These are phyloP conservation scores for Scaptomyza polygonia DNA, from an alignment of 2,888 invertebrate genomes.

Conservation along the genomic window DNA sequence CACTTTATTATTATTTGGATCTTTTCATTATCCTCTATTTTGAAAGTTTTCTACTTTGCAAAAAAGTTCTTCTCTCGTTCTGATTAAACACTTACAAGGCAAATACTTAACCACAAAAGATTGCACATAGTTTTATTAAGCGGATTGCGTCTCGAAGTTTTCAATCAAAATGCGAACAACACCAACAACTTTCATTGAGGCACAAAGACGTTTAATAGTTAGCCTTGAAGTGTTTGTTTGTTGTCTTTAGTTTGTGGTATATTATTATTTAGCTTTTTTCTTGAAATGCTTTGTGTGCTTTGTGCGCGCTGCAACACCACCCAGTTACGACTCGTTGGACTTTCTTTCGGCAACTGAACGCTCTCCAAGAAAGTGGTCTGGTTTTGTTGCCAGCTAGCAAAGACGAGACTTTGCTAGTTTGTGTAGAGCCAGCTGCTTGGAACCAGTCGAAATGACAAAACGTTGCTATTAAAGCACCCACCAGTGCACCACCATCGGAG, in stretches of 20 bases:
- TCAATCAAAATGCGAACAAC: conserved; percentile 12
- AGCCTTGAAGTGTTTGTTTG: conserved; percentile 15
- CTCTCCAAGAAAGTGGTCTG: conserved; percentile 83
- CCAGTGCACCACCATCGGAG: conserved; percentile 43
- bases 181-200: conserved; percentile 52
- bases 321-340: conserved; percentile 77
- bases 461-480: conserved; percentile 54
- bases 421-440: conserved; percentile 41
- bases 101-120: conserved; percentile 43
- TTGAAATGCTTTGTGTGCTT: conserved; percentile 21
- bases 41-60: background rate
- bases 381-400: conserved; percentile 75
- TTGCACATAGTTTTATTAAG: conserved; percentile 56
- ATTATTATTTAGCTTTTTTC: conserved; percentile 14
- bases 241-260: background rate
- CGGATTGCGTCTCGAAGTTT: conserved; percentile 15
- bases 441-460: conserved; percentile 66
- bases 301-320: conserved; percentile 27
- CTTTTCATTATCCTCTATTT: background rate
- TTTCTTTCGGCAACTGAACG: conserved; percentile 84
- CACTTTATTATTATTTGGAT: background rate
- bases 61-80: conserved; percentile 1
- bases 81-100: conserved; percentile 64
- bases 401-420: conserved; percentile 29
- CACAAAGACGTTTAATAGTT: conserved; percentile 27